Conservation (phyloP, 1,140 invertebrate species). For the Latrodectus geometricus region DNA sequence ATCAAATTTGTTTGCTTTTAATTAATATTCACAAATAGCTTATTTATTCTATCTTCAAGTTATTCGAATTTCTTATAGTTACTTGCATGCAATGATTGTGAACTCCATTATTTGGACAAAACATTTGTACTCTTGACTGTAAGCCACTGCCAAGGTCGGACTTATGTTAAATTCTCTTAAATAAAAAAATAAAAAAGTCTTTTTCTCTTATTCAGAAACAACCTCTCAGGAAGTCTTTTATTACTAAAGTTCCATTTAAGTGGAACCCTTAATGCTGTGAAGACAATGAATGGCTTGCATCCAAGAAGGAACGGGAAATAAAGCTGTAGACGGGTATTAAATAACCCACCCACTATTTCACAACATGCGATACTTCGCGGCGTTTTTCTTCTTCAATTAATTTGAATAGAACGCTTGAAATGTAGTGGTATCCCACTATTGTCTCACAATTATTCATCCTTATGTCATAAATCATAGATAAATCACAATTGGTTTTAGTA, state of each 20-base stretch:
- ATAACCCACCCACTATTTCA: constrained; percentile 7
- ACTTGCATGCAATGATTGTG: neutral
- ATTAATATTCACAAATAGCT: no score
- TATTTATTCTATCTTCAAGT: no score
- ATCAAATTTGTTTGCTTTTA: no score
- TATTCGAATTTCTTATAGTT: neutral
- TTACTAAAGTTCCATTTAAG: constrained; percentile 22
- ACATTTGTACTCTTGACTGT: neutral
- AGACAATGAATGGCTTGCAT: constrained; percentile 26
- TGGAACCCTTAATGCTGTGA: neutral
- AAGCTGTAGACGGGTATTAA: neutral
- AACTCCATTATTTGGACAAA: neutral
- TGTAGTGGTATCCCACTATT: no score
- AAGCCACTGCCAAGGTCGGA: neutral
- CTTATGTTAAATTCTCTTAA: neutral
- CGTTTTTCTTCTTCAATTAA: no score
- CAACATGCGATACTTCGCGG: neutral
- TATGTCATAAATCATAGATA: no score
- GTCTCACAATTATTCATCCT: no score
- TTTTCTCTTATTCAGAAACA: neutral
- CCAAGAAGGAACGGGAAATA: neutral
- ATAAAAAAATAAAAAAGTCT: neutral
- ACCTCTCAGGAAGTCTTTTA: constrained; percentile 13
- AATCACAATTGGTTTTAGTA: no score
- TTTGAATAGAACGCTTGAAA: no score